Evolutionary conservation across 2,888 invertebrate genomes (phyloP).

Genomic region (Gerris lacustris): DNA sequence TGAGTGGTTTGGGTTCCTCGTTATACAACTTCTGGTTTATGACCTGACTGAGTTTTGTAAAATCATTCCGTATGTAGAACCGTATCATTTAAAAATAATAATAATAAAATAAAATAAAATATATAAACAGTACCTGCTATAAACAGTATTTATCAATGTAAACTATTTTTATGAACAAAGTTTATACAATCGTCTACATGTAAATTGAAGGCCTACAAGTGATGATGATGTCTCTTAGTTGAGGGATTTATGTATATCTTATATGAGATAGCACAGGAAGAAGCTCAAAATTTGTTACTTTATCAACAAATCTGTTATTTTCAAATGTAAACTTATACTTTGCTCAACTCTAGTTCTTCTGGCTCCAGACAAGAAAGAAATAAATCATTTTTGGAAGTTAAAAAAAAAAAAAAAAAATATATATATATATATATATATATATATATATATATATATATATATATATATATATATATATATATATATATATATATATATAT

Average conservation of each 20-base stretch:
- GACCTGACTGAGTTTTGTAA: not conserved
- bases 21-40: not conserved
- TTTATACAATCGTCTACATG: conserved; percentile 26
- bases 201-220: conserved; percentile 26
- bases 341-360: conserved; percentile 23
- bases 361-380: conserved; percentile 13
- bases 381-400: conserved; percentile 5
- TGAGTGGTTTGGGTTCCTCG: no score
- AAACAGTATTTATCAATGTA: conserved; percentile 27
- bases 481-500: no score
- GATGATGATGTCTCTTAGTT: conserved; percentile 19
- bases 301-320: conserved; percentile 16
- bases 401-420: not conserved
- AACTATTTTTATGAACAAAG: conserved; percentile 23
- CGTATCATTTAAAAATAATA: conserved; percentile 8
- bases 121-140: conserved; percentile 25
- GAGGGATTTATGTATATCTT: conserved; percentile 12
- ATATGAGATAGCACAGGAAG: conserved; percentile 22
- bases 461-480: no score
- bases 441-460: no score
- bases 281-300: conserved; percentile 22
- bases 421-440: no score
- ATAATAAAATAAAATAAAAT: conserved; percentile 6
- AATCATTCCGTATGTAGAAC: conserved; percentile 20
- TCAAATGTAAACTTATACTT: conserved; percentile 24